Base-by-base conservation (phyloP, 1,140 invertebrate species). In the Himalopsyche phryganea region DNA sequence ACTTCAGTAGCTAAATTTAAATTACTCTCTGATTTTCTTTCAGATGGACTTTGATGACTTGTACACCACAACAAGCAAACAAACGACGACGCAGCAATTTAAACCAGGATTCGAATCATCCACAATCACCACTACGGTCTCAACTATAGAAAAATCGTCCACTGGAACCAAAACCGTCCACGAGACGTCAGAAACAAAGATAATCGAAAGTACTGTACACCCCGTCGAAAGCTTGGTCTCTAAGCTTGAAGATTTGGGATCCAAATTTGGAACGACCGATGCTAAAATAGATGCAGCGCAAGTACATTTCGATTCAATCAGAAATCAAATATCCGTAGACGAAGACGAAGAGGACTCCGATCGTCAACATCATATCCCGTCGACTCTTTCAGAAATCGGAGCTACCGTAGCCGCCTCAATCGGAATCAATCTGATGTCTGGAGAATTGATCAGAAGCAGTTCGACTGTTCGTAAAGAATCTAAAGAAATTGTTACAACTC, bases 371-470 rank as follows among this genome's bases (percentile, higher is more conserved):
- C 33, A 54, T n/a, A 50, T 60, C 40, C 49, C 42, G 10, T 42
- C 46, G 42, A 44, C 42, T 7, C 44, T 64, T 38, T 64, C 57
- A 6, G 58, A 57, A 36, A 32, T 53, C 4, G 61, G 61, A 18
- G 42, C 49, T 13, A 35, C 61, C 2, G 53, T 44, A 6, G 58
- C 50, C 14, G 61, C 61, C 23, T 48, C 50, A 1, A 60, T 60
- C 6, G 58, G 9, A 18, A 28, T 28, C 23, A 28, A 28, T 28
- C 23, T 28, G 4, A 28, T 28, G 23, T 28, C 23, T 5, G 23
- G 23, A 28, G 23, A 28, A 3, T 28, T 28, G 23, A 28, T 28
- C 3, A 28, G 9, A 28, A 28, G 23, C 9, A 9, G 23, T 9
- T 5, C 23, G 9, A 5, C 9, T 9, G 23, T 28, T 3, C 23